Conservation (phyloP, 2,888 invertebrate genomes). For the Athripsodes cinereus region DNA sequence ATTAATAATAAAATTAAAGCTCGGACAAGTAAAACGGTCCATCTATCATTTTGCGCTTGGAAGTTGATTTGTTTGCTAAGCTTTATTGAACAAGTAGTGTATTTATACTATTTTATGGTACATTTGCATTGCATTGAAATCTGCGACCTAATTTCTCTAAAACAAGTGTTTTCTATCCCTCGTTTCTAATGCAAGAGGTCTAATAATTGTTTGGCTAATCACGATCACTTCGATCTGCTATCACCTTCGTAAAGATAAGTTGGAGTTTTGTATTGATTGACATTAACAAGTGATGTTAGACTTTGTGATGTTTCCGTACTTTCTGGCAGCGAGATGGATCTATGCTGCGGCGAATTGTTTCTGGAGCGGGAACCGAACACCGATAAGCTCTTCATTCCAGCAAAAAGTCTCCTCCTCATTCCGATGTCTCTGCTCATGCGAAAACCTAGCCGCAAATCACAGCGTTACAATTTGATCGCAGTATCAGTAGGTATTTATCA, state of each 20-base stretch:
- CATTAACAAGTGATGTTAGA: conserved; percentile 22
- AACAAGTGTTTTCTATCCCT: too few species aligned
- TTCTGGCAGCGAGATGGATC: conserved; percentile 82
- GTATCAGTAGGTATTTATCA: too few species aligned
- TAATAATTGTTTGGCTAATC: too few species aligned
- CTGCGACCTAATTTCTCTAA: too few species aligned
- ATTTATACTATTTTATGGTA: too few species aligned
- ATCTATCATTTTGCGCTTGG: too few species aligned
- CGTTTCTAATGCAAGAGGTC: too few species aligned
- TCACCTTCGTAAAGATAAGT: conserved; percentile 21
- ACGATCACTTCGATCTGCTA: conserved; percentile 1
- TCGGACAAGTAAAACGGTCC: too few species aligned
- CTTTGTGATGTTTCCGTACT: conserved; percentile 51
- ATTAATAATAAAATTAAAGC: too few species aligned
- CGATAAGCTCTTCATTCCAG: conserved; percentile 75
- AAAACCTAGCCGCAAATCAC: conserved; percentile 19
- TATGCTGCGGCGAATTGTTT: conserved; percentile 67
- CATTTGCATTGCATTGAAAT: too few species aligned
- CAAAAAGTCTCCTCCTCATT: conserved; percentile 70
- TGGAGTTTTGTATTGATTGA: conserved; percentile 13
- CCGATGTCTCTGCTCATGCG: conserved; percentile 44
- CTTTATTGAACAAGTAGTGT: too few species aligned
- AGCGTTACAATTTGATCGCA: conserved; percentile 8
- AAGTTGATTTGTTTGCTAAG: too few species aligned
- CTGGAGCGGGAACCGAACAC: conserved; percentile 63